A percentile compares a stretch with the other conserved stretches of the same genome.
Conservation (phyloP, 2,113 vertebrate species). For the Corythornis vintsioides region DNA sequence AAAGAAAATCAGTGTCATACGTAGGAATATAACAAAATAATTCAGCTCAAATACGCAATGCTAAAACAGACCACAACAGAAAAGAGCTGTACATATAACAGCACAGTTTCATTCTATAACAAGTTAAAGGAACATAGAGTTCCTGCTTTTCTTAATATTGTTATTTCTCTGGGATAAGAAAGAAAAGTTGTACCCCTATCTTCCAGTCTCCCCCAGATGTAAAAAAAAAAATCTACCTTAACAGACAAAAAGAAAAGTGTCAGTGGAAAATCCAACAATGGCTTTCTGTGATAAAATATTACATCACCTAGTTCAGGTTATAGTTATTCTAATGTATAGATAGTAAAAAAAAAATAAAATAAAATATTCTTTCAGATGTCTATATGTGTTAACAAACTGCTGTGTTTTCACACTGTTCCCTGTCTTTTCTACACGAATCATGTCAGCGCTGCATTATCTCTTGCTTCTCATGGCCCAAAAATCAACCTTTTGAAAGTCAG, state of each 20-base stretch:
- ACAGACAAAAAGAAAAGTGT: background rate
- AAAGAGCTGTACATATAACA: background rate
- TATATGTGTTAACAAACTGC: background rate
- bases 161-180: background rate
- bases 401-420: background rate
- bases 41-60: background rate
- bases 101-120: background rate
- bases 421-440: background rate
- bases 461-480: background rate
- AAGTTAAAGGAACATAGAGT: background rate
- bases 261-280: background rate
- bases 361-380: background rate
- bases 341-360: background rate
- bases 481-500: background rate
- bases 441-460: background rate
- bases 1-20: slow-evolving; percentile 65
- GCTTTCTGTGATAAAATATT: background rate
- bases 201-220: background rate
- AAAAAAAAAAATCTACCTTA: background rate
- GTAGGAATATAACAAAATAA: slow-evolving; percentile 1
- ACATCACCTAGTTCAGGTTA: background rate
- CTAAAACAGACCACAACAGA: background rate
- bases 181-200: background rate
- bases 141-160: background rate
- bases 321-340: background rate